Percentiles rank a stretch among this genome's conserved stretches.
Evolutionary conservation across 2,797 vertebrate species (phyloP).

Genomic region (Falco berigora): DNA sequence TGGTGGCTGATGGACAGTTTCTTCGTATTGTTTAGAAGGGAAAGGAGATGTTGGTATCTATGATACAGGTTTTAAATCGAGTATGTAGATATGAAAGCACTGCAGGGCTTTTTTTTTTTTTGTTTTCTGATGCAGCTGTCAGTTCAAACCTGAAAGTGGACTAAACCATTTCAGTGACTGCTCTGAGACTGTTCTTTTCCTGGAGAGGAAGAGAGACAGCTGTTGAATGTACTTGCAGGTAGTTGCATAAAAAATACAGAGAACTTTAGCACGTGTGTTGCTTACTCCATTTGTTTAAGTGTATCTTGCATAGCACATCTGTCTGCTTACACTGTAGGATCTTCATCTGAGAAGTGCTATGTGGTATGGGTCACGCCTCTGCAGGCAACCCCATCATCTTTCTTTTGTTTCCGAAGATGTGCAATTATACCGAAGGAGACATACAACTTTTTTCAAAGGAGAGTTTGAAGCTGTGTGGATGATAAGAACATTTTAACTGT

Average conservation of each 20-base stretch:
- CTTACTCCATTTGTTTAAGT: not conserved
- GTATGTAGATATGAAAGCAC: not conserved
- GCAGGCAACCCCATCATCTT: not conserved
- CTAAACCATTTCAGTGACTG: not conserved
- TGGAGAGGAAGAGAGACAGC: conserved; percentile 7
- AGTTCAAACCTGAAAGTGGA: not conserved
- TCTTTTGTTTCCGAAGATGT: not conserved
- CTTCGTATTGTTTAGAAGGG: not conserved
- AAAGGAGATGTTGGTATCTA: not conserved
- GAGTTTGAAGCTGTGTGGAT: not conserved
- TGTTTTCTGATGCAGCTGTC: not conserved
- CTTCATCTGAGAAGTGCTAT: not conserved
- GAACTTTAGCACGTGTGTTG: not conserved
- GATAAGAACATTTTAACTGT: not conserved
- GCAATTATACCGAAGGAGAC: not conserved
- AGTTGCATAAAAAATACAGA: not conserved
- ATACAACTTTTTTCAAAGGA: not conserved
- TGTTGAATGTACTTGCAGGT: not conserved
- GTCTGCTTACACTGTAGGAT: not conserved
- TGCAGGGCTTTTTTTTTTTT: not conserved
- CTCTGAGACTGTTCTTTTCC: conserved; percentile 21
- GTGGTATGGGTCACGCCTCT: not conserved
- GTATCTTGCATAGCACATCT: not conserved
- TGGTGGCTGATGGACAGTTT: not conserved
- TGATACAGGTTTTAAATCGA: not conserved